These are phyloP conservation scores for Cancer borealis DNA, from an alignment of 2,888 invertebrate genomes.

Conservation along the genomic window DNA sequence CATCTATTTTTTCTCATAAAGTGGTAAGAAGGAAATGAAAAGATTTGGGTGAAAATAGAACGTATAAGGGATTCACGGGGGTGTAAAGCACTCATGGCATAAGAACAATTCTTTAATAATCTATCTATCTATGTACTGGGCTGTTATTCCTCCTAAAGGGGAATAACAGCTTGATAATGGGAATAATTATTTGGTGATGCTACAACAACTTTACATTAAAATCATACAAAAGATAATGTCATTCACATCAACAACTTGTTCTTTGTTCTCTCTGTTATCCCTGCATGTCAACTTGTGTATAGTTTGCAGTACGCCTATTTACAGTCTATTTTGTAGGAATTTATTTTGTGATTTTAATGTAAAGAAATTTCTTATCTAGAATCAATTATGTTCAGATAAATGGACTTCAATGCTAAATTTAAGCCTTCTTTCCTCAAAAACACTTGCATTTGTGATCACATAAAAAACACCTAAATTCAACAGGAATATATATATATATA, in stretches of 20 bases:
- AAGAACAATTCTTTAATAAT: neutral
- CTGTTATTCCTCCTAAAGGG: no score
- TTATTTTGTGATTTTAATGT: neutral
- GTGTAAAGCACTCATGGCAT: neutral
- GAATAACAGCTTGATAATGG: neutral
- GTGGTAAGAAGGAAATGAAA: neutral
- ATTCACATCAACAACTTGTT: neutral
- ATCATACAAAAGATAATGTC: neutral
- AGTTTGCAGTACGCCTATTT: neutral
- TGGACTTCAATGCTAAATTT: neutral
- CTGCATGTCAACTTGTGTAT: neutral
- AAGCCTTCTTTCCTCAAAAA: neutral
- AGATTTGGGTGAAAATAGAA: neutral
- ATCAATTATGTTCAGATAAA: neutral
- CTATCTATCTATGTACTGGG: no score
- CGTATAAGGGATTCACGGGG: neutral
- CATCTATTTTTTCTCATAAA: neutral
- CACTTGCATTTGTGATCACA: neutral
- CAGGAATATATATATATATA: neutral
- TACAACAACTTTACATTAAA: slow-evolving; percentile 20
- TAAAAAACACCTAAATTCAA: neutral
- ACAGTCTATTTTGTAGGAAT: neutral
- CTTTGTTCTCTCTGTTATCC: neutral
- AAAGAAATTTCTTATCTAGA: neutral
- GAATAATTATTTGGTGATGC: neutral